These are phyloP conservation scores for Drosophila vallismaia DNA, from an alignment of 2,888 invertebrate genomes.

Conservation along the genomic window DNA sequence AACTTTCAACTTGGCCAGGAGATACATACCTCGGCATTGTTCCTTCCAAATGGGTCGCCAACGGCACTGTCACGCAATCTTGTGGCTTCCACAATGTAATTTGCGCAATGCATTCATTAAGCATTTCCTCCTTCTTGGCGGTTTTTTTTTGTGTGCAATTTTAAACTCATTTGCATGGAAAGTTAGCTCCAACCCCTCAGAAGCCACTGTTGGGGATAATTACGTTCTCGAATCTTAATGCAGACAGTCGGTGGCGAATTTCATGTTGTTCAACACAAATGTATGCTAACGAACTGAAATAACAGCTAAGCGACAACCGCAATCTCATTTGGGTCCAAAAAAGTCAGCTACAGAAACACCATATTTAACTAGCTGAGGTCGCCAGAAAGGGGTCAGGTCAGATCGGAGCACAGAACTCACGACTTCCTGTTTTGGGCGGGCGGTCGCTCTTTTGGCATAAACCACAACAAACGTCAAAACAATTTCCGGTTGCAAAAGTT, in stretches of 20 bases:
- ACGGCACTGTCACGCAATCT: constrained; percentile 32
- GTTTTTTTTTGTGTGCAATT: constrained; percentile 38
- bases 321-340: constrained; percentile 38
- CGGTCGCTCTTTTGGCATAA: constrained; percentile 36
- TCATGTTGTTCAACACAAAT: constrained; percentile 32
- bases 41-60: constrained; percentile 2
- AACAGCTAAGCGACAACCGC: constrained; percentile 42
- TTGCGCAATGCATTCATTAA: constrained; percentile 59
- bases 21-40: constrained; percentile 8
- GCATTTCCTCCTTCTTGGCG: constrained; percentile 19
- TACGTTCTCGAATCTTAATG: constrained; percentile 44
- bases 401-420: neutral
- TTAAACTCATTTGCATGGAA: constrained; percentile 61
- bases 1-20: constrained; percentile 24
- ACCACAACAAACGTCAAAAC: constrained; percentile 71
- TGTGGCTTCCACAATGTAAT: constrained; percentile 39
- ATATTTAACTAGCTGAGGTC: constrained; percentile 12
- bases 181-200: constrained; percentile 21
- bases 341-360: constrained; percentile 19
- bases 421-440: constrained; percentile 16
- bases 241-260: constrained; percentile 27
- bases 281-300: constrained; percentile 49
- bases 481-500: constrained; percentile 60
- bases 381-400: constrained; percentile 7
- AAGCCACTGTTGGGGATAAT: constrained; percentile 47